phyloP scores from a whole-genome alignment of 64 coral and sea anemone genomes.

The Montipora foliosa region DNA sequence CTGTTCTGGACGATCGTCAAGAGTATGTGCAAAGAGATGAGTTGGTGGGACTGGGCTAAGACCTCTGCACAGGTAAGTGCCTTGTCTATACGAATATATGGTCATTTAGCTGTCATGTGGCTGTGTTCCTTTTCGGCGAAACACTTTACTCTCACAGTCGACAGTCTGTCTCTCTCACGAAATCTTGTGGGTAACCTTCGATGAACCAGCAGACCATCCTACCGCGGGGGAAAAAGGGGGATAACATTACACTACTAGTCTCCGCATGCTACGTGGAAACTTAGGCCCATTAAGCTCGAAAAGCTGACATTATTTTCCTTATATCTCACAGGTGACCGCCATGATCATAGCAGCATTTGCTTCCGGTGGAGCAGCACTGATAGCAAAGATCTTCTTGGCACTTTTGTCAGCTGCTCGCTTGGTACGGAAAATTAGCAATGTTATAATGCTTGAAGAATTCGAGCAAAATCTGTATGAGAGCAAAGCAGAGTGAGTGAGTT shows the following conservation, averaged over 20 bases:
- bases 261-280: not conserved
- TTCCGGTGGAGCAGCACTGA: constrained; percentile 27
- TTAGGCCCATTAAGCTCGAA: not conserved
- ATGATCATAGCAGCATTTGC: constrained; percentile 61
- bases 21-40: constrained; percentile 31
- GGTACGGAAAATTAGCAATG: constrained; percentile 39
- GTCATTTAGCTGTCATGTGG: not conserved
- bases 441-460: constrained; percentile 49
- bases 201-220: too few relatives aligned
- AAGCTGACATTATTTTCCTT: not conserved
- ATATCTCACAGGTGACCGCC: not conserved
- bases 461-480: not conserved
- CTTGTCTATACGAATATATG: not conserved
- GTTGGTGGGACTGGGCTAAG: constrained; percentile 28
- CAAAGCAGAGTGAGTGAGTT: too few relatives aligned
- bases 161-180: too few relatives aligned
- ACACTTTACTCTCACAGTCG: too few relatives aligned
- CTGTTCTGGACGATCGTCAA: constrained; percentile 66
- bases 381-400: constrained; percentile 34
- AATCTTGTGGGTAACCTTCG: too few relatives aligned
- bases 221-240: too few relatives aligned
- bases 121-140: too few relatives aligned
- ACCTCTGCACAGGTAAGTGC: constrained; percentile 24
- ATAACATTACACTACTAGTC: not conserved
- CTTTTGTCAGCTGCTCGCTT: constrained; percentile 11